Evolutionary conservation across 2,113 vertebrate genomes (phyloP).

Genomic region (Corapipo altera): DNA sequence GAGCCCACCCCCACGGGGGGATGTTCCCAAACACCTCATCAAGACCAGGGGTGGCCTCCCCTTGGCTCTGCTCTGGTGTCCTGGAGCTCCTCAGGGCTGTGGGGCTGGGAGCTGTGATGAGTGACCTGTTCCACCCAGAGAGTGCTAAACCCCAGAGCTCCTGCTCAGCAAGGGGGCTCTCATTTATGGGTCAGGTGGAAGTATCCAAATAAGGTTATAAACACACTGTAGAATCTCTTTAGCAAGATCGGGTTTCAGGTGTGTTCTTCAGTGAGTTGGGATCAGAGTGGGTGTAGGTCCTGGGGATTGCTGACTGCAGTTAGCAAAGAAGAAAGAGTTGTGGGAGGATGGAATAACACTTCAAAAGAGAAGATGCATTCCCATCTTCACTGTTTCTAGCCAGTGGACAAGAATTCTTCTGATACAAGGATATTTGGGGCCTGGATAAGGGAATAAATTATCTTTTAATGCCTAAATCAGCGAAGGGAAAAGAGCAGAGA

Average conservation of each 20-base stretch:
- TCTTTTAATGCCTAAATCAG: background rate
- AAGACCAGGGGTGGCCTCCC: background rate
- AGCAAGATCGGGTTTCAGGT: background rate
- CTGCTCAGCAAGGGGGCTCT: background rate
- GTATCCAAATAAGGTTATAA: background rate
- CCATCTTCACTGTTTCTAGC: background rate
- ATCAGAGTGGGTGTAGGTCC: background rate
- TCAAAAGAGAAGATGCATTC: background rate
- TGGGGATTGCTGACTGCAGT: background rate
- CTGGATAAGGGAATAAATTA: background rate
- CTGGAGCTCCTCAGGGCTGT: background rate
- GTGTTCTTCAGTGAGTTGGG: background rate
- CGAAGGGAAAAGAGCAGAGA: background rate
- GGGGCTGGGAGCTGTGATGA: background rate
- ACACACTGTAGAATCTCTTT: background rate
- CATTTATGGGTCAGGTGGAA: background rate
- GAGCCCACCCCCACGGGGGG: background rate
- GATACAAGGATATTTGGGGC: background rate
- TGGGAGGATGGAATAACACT: background rate
- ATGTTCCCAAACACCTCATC: background rate
- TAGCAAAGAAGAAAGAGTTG: background rate
- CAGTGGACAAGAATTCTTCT: background rate
- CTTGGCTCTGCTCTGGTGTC: background rate
- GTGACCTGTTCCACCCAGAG: accelerated
- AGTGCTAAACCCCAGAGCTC: background rate